Conservation (phyloP, 2,888 invertebrate species). For the Herminia tarsipennalis region DNA sequence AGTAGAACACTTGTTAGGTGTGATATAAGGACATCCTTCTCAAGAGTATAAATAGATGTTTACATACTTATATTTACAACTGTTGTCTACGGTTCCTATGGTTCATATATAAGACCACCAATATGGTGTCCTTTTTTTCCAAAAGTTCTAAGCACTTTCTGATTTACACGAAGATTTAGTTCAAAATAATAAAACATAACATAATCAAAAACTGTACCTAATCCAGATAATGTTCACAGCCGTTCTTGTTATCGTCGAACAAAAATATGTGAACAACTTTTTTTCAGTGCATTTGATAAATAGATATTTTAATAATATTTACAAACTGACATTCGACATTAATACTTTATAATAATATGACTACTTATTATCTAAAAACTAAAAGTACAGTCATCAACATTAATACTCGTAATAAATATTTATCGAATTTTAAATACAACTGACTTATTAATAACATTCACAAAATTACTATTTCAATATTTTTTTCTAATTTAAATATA, state of each 20-base stretch:
- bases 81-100: too few species aligned
- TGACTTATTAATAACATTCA: slow-evolving; percentile 15
- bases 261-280: slow-evolving; percentile 48
- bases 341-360: slow-evolving; percentile 37
- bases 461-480: neutral
- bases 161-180: too few species aligned
- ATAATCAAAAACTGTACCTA: too few species aligned
- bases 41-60: too few species aligned
- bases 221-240: slow-evolving; percentile 67
- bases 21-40: too few species aligned
- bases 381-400: slow-evolving; percentile 43
- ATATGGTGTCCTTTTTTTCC: too few species aligned
- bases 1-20: too few species aligned
- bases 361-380: slow-evolving; percentile 33
- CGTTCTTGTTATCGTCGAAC: slow-evolving; percentile 44
- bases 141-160: too few species aligned
- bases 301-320: slow-evolving; percentile 38
- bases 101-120: too few species aligned
- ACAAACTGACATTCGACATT: slow-evolving; percentile 25
- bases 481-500: slow-evolving; percentile 4
- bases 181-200: too few species aligned
- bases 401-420: slow-evolving; percentile 42
- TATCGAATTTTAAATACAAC: slow-evolving; percentile 30
- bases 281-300: slow-evolving; percentile 30
- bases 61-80: too few species aligned